Evolutionary conservation across 1,140 invertebrate species (phyloP).

Genomic region (Propsilocerus akamusi): DNA sequence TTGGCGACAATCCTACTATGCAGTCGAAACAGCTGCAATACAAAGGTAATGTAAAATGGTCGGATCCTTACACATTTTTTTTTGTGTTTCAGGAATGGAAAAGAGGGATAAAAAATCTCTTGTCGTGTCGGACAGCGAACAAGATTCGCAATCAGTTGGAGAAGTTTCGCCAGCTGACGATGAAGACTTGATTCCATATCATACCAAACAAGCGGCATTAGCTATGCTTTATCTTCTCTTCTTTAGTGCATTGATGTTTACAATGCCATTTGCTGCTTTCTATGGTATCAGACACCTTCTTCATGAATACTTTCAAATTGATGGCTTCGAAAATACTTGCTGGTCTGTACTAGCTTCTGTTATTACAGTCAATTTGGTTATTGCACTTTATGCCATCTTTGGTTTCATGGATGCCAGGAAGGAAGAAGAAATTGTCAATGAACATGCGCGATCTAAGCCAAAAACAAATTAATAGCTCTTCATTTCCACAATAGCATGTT

Average conservation of each 20-base stretch:
- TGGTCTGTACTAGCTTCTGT: slow-evolving; percentile 57
- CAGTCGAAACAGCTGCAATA: slow-evolving; percentile 11
- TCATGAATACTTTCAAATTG: slow-evolving; percentile 36
- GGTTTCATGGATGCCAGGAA: slow-evolving; percentile 50
- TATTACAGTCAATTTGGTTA: slow-evolving; percentile 56
- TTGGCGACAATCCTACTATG: slow-evolving; percentile 8
- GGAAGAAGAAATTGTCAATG: slow-evolving; percentile 33
- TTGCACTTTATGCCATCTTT: slow-evolving; percentile 55
- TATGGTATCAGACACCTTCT: slow-evolving; percentile 43
- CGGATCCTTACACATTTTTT: too few relatives aligned
- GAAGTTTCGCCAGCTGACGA: slow-evolving; percentile 10
- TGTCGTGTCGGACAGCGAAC: too few relatives aligned
- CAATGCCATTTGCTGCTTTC: slow-evolving; percentile 55
- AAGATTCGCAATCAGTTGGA: background rate
- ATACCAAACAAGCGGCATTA: slow-evolving; percentile 25
- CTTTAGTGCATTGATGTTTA: slow-evolving; percentile 69
- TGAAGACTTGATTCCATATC: slow-evolving; percentile 21
- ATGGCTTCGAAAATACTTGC: slow-evolving; percentile 40
- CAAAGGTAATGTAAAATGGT: slow-evolving; percentile 10
- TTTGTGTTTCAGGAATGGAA: background rate
- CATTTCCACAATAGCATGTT: slow-evolving; percentile 7
- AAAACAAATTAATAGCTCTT: background rate
- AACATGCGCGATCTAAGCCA: slow-evolving; percentile 20
- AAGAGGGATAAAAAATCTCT: background rate
- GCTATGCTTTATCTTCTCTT: slow-evolving; percentile 46